Conservation (phyloP, 1,140 invertebrate genomes). For the Acromyrmex charruanus region DNA sequence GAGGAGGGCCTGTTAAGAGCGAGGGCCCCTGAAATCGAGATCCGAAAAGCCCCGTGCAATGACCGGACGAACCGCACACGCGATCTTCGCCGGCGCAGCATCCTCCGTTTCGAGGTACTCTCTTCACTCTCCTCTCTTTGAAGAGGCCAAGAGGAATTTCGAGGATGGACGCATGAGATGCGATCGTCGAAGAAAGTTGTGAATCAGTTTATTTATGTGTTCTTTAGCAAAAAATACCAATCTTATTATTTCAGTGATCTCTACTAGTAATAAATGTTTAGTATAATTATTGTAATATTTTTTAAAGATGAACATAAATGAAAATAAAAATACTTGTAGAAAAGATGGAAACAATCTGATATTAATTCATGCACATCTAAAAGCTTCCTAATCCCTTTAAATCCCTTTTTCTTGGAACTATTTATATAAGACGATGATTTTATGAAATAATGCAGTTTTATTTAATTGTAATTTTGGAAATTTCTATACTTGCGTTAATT, state of each 20-base stretch:
- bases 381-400: not conserved
- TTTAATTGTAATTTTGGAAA: too few species aligned
- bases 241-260: not conserved
- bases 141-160: conserved; percentile 17
- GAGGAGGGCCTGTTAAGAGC: conserved; percentile 61
- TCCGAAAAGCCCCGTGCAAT: conserved; percentile 81
- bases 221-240: not conserved
- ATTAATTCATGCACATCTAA: too few species aligned
- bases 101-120: conserved; percentile 36
- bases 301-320: not conserved
- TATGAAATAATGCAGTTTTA: not conserved
- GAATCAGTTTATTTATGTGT: not conserved
- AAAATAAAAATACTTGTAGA: not conserved
- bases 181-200: conserved; percentile 5
- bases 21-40: conserved; percentile 75
- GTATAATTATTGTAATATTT: not conserved
- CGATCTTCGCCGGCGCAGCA: conserved; percentile 64
- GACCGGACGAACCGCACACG: conserved; percentile 79
- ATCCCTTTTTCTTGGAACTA: not conserved
- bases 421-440: not conserved
- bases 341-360: not conserved
- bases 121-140: conserved; percentile 32
- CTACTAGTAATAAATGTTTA: not conserved
- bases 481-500: not conserved
- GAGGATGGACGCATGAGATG: conserved; percentile 2